Base-by-base conservation (phyloP, 2,888 invertebrate species). In the Euproctis similis region DNA sequence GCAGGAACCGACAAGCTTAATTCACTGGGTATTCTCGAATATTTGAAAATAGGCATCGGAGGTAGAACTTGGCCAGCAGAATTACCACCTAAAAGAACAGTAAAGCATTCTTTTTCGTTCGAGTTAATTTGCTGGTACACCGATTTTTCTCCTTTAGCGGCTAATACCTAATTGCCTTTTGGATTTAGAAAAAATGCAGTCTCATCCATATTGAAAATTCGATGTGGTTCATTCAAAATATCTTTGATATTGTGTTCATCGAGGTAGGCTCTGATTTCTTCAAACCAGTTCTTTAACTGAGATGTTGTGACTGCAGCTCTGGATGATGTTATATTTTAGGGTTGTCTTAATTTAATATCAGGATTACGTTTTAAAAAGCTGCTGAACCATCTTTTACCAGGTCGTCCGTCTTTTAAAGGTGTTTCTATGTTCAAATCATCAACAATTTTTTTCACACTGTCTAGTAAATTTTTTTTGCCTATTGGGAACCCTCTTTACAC, bases 391-490 rank as follows among this genome's bases (percentile, higher is more conserved):
- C 21, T 44, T 39, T 43, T 44, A 19, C 38, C 18, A 9, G 36
- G 42, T 11, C 36, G 34, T 28, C 30, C 41, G 7, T 42, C 35
- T 26, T 35, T 46, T 30, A 44, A 46, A 12, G 44, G 48, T 17
- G 21, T 30, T 16, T 18, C 19, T 13, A 9, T 31, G 8, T 31
- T 31, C 39, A 28, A 32, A 20, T 47, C 31, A 12, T 28, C 36
- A 12, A 49, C 38, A 2, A 44, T 46, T 36, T 37, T 42, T 42
- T 49, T 41, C 11, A 46, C 47, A 27, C 45, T 49, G 26, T 45
- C 41, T 11, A 42, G 8, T 26, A 47, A 31, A n/a, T 5, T 12
- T 27, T 43, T 37, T 40, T 34, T 44, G 18, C 24, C 32, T 11
- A 44, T n/a, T 11, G 44, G 39, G 28, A 43, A 10, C 26, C 37